Conservation (phyloP, 37 sponge, comb jelly and placozoan genomes). For the Chondrosia reniformis region DNA sequence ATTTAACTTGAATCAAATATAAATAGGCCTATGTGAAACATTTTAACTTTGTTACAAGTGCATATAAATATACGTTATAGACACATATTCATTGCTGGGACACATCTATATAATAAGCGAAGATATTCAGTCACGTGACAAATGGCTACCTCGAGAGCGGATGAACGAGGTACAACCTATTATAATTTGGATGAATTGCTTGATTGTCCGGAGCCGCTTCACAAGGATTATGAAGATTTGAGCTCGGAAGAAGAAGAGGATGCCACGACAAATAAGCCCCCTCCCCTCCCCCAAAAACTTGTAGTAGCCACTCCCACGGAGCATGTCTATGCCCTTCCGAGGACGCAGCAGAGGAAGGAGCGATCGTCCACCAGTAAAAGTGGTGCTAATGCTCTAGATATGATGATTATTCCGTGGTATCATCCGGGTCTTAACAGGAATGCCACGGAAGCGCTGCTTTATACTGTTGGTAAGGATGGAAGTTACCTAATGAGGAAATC, state of each 20-base stretch:
- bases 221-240: slow-evolving; percentile 15
- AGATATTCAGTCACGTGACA: too few species aligned
- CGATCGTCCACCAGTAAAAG: background rate
- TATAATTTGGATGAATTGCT: background rate
- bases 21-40: too few species aligned
- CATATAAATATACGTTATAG: too few species aligned
- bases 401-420: slow-evolving; percentile 7
- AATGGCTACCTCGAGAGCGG: too few species aligned
- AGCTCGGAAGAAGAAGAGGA: slow-evolving; percentile 12
- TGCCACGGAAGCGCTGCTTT: slow-evolving; percentile 11
- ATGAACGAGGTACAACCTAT: background rate
- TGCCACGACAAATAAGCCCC: background rate
- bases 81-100: too few species aligned
- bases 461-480: background rate
- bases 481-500: slow-evolving; percentile 1
- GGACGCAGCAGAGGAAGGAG: background rate
- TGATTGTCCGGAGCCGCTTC: background rate
- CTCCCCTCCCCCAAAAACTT: background rate
- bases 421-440: slow-evolving; percentile 1
- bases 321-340: background rate
- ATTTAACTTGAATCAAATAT: too few species aligned
- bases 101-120: too few species aligned
- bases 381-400: background rate
- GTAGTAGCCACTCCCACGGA: background rate
- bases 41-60: too few species aligned